Base-by-base conservation (phyloP, 2,888 invertebrate genomes). In the Antheraea yamamai region DNA sequence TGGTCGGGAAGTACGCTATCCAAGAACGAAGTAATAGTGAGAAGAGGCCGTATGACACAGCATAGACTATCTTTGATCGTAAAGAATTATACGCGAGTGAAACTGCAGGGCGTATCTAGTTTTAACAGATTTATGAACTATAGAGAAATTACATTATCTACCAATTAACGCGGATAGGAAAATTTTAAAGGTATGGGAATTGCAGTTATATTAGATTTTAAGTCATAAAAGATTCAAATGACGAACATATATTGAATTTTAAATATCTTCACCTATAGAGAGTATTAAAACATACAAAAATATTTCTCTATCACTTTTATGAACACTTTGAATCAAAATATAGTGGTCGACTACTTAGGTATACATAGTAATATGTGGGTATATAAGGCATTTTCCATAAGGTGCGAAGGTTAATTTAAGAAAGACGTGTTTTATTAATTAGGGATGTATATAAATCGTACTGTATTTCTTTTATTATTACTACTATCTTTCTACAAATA, bases 291-390 rank as follows among this genome's bases (percentile, higher is more conserved):
- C 87, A 91, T 93, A 94, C 87, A 94, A 94, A 94, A 94, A 94
- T 94, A 94, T 91, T 87, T 89, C 85, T 92, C 88, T 94, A 94
- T 93, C 93, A 94, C 93, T 89, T 91, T 90, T 79, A 89, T 94
- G 94, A 95, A 95, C 94, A 95, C 94, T 91, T 94, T 83, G 85
- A 89, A 92, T 91, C 90, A 86, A 90, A 90, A 91, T 85, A 81
- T 86, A 89, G 87, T 92, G 92, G 92, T 93, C 92, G 85, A 84
- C 89, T 92, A 91, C 88, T 58, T 73, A n/a, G 20, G 73, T 26
- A 73, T 58, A 73, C 64, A 51, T 47, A 58, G 18, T 20, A 39
- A 58, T 35, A 55, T 35, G 30, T 85, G 79, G 75, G 77, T 76
- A 79, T 66, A 82, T 78, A 84, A 87, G 84, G 85, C 85, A 81